Evolutionary conservation across 2,113 vertebrate genomes (phyloP), one percentile per base, ranked within the genome.

Genomic region (Strigops habroptila): DNA sequence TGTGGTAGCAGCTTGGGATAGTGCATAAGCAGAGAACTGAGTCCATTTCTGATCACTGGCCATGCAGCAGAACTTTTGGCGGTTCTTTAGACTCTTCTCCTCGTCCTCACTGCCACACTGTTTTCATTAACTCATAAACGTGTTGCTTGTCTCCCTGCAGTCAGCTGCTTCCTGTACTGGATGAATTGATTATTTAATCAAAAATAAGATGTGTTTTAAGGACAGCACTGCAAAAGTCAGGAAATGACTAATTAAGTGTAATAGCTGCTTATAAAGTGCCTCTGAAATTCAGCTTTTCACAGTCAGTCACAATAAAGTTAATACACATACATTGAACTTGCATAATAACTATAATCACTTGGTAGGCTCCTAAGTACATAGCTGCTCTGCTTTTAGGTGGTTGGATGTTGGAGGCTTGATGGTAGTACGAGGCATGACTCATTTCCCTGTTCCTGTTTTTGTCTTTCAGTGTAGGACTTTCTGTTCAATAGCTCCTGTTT

Each of bases 401-500:
- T 43, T 93, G 85, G 37, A 77, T 88, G 37, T 60, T 88, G 79
- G 33, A 92, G 52, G 37, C 18, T 85, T 92, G 31, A 59, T 88
- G 88, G 35, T 78, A 64, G 51, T 84, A 44, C 46, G 68, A 68
- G 88, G 53, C 48, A n/a, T 96, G 90, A 94, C 55, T 96, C 86
- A 84, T 81, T 94, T 97, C 92, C 93, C 90, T 35, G n/a, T 74
- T 88, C 64, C 74, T 91, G 87, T 14, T 94, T 94, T 94, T 94
- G 59, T 68, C 55, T 67, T 82, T 64, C 35, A 51, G 25, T 39
- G 30, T 60, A 88, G 43, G 57, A 28, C 39, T 83, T 88, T 53
- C 19, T 91, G 82, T 53, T 93, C 46, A 60, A n/a, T 59, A 68
- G 57, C 31, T 70, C 51, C 76, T 65, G 25, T 52, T 95, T 87